Percentiles rank a stretch among this genome's conserved stretches.
phyloP scores from a whole-genome alignment of 2,797 vertebrate genomes.

The Brachymystax lenok region DNA sequence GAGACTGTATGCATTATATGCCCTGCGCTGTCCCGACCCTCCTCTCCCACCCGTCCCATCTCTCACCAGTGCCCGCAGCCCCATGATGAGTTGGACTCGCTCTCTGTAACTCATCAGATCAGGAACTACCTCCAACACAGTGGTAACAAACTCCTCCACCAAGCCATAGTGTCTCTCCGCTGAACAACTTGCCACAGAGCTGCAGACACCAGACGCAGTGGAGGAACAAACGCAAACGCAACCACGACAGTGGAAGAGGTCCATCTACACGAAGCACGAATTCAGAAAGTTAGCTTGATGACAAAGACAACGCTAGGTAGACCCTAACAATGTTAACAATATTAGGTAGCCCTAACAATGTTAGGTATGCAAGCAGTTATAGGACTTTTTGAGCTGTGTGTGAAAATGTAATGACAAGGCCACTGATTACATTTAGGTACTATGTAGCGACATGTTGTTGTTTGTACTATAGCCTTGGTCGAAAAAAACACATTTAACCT shows the following conservation, averaged over 20 bases:
- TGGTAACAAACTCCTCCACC: constrained; percentile 49
- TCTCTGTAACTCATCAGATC: constrained; percentile 43
- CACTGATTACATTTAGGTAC: neutral
- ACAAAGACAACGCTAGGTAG: neutral
- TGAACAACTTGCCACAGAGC: constrained; percentile 47
- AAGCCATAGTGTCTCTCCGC: constrained; percentile 44
- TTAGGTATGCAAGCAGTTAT: neutral
- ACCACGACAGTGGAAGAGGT: neutral
- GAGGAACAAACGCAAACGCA: constrained; percentile 40
- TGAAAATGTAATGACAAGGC: neutral
- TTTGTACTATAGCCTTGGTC: neutral
- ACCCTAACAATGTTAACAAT: too few species aligned
- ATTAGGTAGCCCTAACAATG: too few species aligned
- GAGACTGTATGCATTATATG: neutral
- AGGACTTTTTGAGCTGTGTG: neutral
- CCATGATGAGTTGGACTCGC: constrained; percentile 29
- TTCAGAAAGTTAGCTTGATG: neutral
- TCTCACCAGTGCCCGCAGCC: constrained; percentile 33
- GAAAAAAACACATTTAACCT: too few species aligned
- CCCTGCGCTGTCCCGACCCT: neutral
- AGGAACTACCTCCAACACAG: constrained; percentile 40
- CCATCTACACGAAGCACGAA: neutral
- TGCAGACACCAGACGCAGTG: constrained; percentile 49
- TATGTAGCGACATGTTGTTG: neutral
- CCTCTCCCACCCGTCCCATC: neutral